Evolutionary conservation across 2,113 vertebrate species (phyloP), one percentile per base, ranked within the genome.

Genomic region (Prolemur simus): DNA sequence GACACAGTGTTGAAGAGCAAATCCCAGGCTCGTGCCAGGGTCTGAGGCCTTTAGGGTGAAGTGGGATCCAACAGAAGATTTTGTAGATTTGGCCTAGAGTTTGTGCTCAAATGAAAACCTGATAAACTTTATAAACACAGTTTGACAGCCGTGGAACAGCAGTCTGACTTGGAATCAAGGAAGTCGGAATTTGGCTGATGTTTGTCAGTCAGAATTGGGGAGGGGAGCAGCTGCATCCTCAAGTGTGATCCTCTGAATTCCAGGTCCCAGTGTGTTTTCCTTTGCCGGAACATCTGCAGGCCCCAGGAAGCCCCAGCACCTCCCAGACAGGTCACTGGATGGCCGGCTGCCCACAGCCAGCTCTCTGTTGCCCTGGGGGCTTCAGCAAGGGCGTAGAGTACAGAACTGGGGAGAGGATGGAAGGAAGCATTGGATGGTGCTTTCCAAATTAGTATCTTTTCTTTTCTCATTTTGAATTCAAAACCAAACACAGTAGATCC

Each of bases 381-480:
- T 34, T 17, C 9, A 45, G n/a, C n/a, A 49, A 60, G 78, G 80
- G 56, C 20, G 42, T 21, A 18, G 54, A 86, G n/a, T 15, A 76
- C 45, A 83, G 29, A 56, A n/a, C 3, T 8, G 13, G 3, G 2
- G 29, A 56, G 32, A 66, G 32, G 23, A 27, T 39, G 20, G 54
- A 68, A 80, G 29, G 23, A 49, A 39, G 37, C 21, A 8, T 71
- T 10, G 54, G 10, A 73, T 58, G 56, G 39, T 88, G 32, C 2
- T 54, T 97, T 93, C 84, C 77, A 95, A 91, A 96, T 92, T 85
- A 93, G n/a, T 86, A 78, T 45, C 47, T 60, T 85, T 93, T 73
- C 74, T 91, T 60, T 81, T 95, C 95, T 92, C 87, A 87, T 88
- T 96, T 83, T 81, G 89, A 39, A 64, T 95, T 96, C 80, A 89